These are phyloP conservation scores for Gerris lacustris DNA, from an alignment of 2,888 invertebrate genomes.

Conservation along the genomic window DNA sequence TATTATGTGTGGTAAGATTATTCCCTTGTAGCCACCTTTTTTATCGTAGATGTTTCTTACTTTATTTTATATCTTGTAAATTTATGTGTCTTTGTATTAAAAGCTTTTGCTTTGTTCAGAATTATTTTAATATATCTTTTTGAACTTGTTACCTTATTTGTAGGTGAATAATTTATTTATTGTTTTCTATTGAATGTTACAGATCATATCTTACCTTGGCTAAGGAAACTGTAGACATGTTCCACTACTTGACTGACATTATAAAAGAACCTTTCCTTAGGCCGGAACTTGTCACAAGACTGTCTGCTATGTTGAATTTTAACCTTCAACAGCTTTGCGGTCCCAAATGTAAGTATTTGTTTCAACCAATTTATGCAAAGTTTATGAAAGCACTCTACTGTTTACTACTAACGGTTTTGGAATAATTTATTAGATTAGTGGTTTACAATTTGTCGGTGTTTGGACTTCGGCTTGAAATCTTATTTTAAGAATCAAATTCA, in stretches of 20 bases:
- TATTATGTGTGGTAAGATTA: no score
- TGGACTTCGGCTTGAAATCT: no score
- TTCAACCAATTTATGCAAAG: not conserved
- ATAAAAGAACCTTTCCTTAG: slow-evolving; percentile 90
- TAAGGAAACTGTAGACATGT: slow-evolving; percentile 94
- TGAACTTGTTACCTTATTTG: not conserved
- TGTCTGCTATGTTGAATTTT: slow-evolving; percentile 97
- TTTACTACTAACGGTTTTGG: no score
- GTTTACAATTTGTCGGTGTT: no score
- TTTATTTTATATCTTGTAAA: no score
- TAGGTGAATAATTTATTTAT: not conserved
- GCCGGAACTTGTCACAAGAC: slow-evolving; percentile 80
- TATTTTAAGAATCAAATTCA: no score
- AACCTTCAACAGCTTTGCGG: slow-evolving; percentile 94
- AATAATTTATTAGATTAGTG: no score
- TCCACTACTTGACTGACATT: slow-evolving; percentile 88
- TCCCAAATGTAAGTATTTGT: slow-evolving; percentile 67
- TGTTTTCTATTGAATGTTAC: slow-evolving; percentile 14
- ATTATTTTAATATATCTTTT: not conserved
- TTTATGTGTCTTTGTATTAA: no score
- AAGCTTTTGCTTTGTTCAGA: no score
- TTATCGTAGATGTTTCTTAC: no score
- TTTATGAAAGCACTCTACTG: no score
- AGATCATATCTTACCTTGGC: slow-evolving; percentile 81
- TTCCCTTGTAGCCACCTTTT: no score